phyloP scores from a whole-genome alignment of 2,888 invertebrate species.

The Acronicta aceris region DNA sequence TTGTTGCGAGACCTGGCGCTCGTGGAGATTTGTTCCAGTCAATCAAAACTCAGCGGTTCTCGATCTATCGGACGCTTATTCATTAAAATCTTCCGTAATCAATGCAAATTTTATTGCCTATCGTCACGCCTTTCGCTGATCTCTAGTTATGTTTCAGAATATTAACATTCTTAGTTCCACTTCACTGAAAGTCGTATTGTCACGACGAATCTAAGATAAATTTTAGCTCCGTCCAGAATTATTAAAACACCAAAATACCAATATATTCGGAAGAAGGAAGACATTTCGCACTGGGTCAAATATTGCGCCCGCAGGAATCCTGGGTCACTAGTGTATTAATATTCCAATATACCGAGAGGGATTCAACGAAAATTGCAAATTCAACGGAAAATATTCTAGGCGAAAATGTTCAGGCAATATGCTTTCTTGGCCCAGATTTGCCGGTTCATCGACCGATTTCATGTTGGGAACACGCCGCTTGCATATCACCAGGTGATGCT shows the following conservation, averaged over 20 bases:
- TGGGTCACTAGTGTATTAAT: conserved; percentile 28
- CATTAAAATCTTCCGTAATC: conserved; percentile 66
- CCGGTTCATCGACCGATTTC: conserved; percentile 85
- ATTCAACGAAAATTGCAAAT: conserved; percentile 51
- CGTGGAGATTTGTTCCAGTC: conserved; percentile 44
- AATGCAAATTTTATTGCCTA: conserved; percentile 65
- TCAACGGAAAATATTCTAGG: conserved; percentile 60
- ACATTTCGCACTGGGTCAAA: conserved; percentile 1
- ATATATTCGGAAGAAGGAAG: not conserved
- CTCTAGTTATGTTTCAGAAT: conserved; percentile 59
- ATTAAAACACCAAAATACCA: not conserved
- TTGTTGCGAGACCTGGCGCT: conserved; percentile 53
- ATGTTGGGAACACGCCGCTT: conserved; percentile 71
- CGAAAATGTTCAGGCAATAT: conserved; percentile 74
- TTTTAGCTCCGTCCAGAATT: not conserved
- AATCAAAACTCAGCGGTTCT: conserved; percentile 52
- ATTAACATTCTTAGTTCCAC: conserved; percentile 40
- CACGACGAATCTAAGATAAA: conserved; percentile 3
- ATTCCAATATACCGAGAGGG: conserved; percentile 16
- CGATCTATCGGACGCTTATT: conserved; percentile 46
- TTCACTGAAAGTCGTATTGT: conserved; percentile 28
- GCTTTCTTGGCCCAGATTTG: conserved; percentile 83
- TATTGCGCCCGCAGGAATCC: conserved; percentile 5
- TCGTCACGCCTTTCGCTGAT: conserved; percentile 66
- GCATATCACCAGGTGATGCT: conserved; percentile 80